Conservation (phyloP, 1,140 invertebrate genomes). For the Odontomachus brunneus region DNA sequence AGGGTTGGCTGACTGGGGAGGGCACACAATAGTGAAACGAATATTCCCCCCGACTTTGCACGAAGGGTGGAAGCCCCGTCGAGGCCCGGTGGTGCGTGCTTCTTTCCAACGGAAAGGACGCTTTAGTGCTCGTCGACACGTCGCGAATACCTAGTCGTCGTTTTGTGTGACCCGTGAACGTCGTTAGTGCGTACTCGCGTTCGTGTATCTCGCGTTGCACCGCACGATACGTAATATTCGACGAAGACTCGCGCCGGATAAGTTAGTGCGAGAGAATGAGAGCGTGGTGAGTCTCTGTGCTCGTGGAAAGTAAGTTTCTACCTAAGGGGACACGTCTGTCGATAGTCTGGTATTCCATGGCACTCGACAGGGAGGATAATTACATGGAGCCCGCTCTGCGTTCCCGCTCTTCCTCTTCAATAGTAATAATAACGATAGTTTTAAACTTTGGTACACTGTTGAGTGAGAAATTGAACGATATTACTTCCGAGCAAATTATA, state of each 20-base stretch:
- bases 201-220: neutral
- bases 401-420: neutral
- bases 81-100: constrained; percentile 57
- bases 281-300: neutral
- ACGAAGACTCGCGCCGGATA: neutral
- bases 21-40: constrained; percentile 68
- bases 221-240: neutral
- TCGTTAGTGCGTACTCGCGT: too few relatives aligned
- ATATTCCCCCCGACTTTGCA: constrained; percentile 65
- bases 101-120: constrained; percentile 68
- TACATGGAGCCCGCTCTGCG: neutral
- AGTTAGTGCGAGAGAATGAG: neutral
- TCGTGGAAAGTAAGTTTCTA: constrained; percentile 15
- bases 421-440: neutral
- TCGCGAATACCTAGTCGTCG: constrained; percentile 51
- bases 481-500: neutral
- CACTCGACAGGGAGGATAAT: constrained; percentile 9
- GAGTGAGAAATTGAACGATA: neutral
- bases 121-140: constrained; percentile 67
- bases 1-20: constrained; percentile 55
- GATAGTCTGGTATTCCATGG: neutral
- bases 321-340: neutral
- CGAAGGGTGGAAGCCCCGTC: constrained; percentile 70
- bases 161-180: constrained; percentile 3
- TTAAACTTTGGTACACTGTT: neutral